phyloP scores from a whole-genome alignment of 2,113 vertebrate species.

The Gracilinanus agilis region DNA sequence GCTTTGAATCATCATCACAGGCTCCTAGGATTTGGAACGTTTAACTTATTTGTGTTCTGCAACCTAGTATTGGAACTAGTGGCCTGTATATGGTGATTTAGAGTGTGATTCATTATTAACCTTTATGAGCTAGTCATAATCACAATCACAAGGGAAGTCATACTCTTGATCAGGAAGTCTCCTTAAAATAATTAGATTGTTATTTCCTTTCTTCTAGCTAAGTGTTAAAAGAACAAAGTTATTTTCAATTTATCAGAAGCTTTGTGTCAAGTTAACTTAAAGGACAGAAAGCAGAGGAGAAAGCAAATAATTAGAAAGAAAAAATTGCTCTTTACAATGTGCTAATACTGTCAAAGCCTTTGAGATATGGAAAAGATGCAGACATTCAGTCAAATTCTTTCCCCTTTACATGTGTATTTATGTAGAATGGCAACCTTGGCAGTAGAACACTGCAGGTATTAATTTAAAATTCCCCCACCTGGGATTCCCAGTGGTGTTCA shows the following conservation, averaged over 20 bases:
- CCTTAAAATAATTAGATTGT: neutral
- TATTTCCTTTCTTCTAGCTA: constrained; percentile 13
- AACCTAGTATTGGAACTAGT: neutral
- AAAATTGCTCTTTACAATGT: neutral
- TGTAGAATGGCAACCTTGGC: neutral
- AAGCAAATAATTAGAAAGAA: neutral
- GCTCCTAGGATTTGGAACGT: neutral
- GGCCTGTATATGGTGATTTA: neutral
- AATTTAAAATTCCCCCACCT: neutral
- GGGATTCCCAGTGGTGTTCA: neutral
- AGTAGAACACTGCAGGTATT: neutral
- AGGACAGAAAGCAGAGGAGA: constrained; percentile 8
- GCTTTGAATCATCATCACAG: neutral
- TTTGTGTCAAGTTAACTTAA: neutral
- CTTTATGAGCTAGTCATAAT: neutral
- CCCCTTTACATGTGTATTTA: neutral
- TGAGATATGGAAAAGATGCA: neutral
- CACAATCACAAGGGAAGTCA: neutral
- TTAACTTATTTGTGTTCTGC: neutral
- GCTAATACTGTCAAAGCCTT: neutral
- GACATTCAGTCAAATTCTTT: neutral
- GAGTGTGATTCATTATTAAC: neutral
- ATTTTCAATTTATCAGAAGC: neutral
- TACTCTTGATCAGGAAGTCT: neutral
- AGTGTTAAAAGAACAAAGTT: neutral